Percentiles rank a stretch among this genome's conserved stretches.
phyloP scores from a whole-genome alignment of 2,113 vertebrate genomes.

The Anseranas semipalmata region DNA sequence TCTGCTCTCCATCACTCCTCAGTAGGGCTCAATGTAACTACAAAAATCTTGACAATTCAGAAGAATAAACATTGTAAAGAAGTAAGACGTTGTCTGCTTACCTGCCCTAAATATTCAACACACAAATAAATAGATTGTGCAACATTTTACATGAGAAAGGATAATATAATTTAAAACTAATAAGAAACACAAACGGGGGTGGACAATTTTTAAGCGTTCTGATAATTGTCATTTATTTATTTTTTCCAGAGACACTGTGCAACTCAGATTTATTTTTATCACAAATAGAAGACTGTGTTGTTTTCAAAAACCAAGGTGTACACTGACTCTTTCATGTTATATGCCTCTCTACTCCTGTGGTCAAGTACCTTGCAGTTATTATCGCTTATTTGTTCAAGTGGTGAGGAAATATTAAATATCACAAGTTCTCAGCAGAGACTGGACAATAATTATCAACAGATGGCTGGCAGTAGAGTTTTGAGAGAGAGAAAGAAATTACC shows the following conservation, averaged over 20 bases:
- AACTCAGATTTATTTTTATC: constrained; percentile 35
- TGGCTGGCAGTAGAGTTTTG: constrained; percentile 81
- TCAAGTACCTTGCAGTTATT: constrained; percentile 92
- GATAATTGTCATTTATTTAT: constrained; percentile 16
- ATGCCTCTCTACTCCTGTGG: constrained; percentile 90
- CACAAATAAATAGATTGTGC: background rate
- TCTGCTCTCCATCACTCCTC: background rate
- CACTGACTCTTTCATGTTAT: constrained; percentile 84
- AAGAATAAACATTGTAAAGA: background rate
- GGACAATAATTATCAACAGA: constrained; percentile 95
- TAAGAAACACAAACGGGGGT: background rate
- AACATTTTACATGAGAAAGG: background rate
- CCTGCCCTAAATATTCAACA: background rate
- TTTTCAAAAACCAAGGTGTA: constrained; percentile 75
- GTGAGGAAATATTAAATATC: constrained; percentile 99
- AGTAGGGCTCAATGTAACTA: background rate
- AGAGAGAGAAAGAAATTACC: constrained; percentile 33
- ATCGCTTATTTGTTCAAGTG: constrained; percentile 96
- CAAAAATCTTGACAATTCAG: background rate
- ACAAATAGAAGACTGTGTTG: constrained; percentile 57
- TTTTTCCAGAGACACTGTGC: background rate
- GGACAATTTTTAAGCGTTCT: background rate
- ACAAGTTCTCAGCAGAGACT: constrained; percentile 90
- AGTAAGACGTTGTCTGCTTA: background rate
- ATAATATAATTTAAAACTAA: background rate